Conservation (phyloP, 2,113 vertebrate species). For the Scomber colias region DNA sequence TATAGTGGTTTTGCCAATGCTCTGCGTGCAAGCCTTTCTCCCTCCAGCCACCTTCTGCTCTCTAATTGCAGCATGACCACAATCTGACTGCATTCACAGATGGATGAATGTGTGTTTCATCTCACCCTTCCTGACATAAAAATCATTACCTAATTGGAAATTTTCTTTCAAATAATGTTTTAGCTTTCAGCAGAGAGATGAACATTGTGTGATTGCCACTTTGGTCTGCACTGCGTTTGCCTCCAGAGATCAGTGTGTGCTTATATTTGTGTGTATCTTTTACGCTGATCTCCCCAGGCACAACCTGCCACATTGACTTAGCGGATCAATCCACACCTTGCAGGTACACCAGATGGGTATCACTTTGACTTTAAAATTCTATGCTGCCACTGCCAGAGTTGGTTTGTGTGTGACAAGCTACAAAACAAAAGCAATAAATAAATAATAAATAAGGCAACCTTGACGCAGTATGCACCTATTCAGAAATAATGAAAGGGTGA, state of each 20-base stretch:
- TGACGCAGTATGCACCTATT: slow-evolving; percentile 19
- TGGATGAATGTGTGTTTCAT: slow-evolving; percentile 10
- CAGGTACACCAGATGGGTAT: slow-evolving; percentile 68
- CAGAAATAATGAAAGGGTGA: slow-evolving; percentile 23
- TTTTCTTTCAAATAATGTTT: slow-evolving; percentile 12
- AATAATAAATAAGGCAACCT: slow-evolving; percentile 13
- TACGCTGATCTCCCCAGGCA: slow-evolving; percentile 40
- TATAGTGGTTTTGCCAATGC: slow-evolving; percentile 35
- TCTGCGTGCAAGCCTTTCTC: slow-evolving; percentile 51
- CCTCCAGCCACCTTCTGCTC: slow-evolving; percentile 65
- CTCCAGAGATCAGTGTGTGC: slow-evolving; percentile 10
- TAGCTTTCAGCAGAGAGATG: slow-evolving; percentile 17
- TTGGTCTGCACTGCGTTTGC: slow-evolving; percentile 18
- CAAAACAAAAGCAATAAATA: slow-evolving; percentile 37
- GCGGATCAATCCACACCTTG: slow-evolving; percentile 65
- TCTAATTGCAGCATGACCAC: slow-evolving; percentile 47
- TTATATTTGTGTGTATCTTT: not conserved
- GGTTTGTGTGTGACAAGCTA: slow-evolving; percentile 28
- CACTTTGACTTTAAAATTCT: slow-evolving; percentile 51
- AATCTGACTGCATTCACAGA: slow-evolving; percentile 18
- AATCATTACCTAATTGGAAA: slow-evolving; percentile 22
- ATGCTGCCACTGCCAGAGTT: slow-evolving; percentile 25
- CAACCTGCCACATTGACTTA: slow-evolving; percentile 62
- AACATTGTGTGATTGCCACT: slow-evolving; percentile 29
- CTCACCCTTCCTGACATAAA: not conserved